These are phyloP conservation scores for Xylocampa areola DNA, from an alignment of 2,888 invertebrate species.

Conservation along the genomic window DNA sequence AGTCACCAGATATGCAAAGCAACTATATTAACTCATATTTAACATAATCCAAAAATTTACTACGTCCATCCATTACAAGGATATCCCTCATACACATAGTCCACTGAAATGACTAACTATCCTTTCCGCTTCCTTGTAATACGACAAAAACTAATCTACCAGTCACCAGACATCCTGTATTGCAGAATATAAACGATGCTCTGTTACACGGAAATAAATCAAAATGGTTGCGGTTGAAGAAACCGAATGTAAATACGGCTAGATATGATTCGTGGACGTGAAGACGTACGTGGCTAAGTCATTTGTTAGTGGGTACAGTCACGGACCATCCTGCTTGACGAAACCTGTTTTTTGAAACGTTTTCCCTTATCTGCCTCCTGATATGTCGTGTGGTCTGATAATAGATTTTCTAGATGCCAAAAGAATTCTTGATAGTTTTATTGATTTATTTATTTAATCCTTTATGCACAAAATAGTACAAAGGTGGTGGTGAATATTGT, in stretches of 20 bases:
- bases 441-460: too few species aligned
- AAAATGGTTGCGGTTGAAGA: constrained; percentile 50
- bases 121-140: constrained; percentile 4
- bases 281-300: constrained; percentile 49
- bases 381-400: too few species aligned
- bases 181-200: constrained; percentile 44
- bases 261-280: constrained; percentile 58
- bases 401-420: too few species aligned
- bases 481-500: too few species aligned
- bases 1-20: too few species aligned
- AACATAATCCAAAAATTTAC: too few species aligned
- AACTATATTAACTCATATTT: too few species aligned
- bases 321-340: constrained; percentile 9
- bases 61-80: too few species aligned
- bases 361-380: too few species aligned
- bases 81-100: too few species aligned
- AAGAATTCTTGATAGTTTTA: too few species aligned
- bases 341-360: not conserved
- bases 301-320: constrained; percentile 49
- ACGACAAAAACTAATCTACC: constrained; percentile 45
- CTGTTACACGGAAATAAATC: constrained; percentile 47
- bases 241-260: constrained; percentile 58
- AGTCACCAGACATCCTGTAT: constrained; percentile 27
- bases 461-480: too few species aligned
- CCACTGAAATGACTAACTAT: constrained; percentile 25